phyloP scores from a whole-genome alignment of 2,113 vertebrate species.

The Lynx canadensis region DNA sequence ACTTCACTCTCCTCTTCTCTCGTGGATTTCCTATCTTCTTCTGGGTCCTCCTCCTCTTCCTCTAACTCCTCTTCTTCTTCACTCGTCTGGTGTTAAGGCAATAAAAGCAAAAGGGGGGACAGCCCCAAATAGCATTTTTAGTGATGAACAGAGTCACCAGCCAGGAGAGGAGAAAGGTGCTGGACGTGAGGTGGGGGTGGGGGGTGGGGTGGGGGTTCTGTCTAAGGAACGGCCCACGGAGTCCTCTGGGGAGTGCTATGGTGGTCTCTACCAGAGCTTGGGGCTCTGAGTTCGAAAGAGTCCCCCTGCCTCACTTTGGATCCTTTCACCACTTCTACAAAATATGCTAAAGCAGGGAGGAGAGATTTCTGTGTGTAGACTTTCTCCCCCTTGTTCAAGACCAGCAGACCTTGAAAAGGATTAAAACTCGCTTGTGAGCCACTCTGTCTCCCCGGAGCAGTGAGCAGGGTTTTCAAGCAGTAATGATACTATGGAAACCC shows the following conservation, averaged over 20 bases:
- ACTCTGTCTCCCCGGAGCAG: neutral
- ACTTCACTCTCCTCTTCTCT: constrained; percentile 84
- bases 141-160: constrained; percentile 1
- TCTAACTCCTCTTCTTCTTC: constrained; percentile 88
- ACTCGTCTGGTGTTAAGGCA: constrained; percentile 83
- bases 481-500: neutral
- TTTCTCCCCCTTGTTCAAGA: neutral
- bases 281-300: neutral
- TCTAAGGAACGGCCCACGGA: neutral
- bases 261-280: neutral
- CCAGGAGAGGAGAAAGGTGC: neutral
- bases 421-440: neutral
- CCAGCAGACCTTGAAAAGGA: neutral
- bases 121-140: constrained; percentile 51
- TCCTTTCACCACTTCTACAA: neutral
- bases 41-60: constrained; percentile 87
- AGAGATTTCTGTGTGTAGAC: neutral
- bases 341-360: neutral
- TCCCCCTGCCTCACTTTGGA: neutral
- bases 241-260: neutral
- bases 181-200: neutral
- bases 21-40: constrained; percentile 85
- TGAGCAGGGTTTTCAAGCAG: neutral
- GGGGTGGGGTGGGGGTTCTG: neutral
- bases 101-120: constrained; percentile 61